Conservation (phyloP, 1,140 invertebrate species). For the Cotesia glomerata region DNA sequence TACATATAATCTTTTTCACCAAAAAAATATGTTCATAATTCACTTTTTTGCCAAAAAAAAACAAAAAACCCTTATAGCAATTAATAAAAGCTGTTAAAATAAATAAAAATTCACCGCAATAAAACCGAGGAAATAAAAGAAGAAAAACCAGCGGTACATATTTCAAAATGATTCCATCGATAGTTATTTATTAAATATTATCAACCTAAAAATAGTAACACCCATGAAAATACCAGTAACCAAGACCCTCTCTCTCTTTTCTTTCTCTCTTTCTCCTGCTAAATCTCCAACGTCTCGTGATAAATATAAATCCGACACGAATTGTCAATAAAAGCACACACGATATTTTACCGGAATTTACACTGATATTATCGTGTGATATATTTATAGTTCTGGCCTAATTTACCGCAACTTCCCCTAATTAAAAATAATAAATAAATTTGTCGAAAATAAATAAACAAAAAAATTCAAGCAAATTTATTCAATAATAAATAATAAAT, state of each 20-base stretch:
- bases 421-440: neutral
- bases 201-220: slow-evolving; percentile 44
- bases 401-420: neutral
- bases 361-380: no score
- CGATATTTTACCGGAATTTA: neutral
- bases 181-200: slow-evolving; percentile 1
- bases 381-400: neutral
- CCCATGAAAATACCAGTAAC: slow-evolving; percentile 39
- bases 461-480: neutral
- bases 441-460: neutral
- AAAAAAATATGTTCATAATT: no score
- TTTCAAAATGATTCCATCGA: slow-evolving; percentile 6
- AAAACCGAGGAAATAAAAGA: no score
- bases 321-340: neutral
- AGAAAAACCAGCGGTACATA: neutral
- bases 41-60: no score
- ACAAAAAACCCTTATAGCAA: no score
- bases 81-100: no score
- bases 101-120: no score
- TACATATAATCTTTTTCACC: no score
- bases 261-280: neutral
- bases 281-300: neutral
- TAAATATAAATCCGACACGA: slow-evolving; percentile 16
- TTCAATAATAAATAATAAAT: no score
- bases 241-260: no score